These are phyloP conservation scores for Papilio machaon DNA, from an alignment of 1,140 invertebrate species.

Conservation along the genomic window DNA sequence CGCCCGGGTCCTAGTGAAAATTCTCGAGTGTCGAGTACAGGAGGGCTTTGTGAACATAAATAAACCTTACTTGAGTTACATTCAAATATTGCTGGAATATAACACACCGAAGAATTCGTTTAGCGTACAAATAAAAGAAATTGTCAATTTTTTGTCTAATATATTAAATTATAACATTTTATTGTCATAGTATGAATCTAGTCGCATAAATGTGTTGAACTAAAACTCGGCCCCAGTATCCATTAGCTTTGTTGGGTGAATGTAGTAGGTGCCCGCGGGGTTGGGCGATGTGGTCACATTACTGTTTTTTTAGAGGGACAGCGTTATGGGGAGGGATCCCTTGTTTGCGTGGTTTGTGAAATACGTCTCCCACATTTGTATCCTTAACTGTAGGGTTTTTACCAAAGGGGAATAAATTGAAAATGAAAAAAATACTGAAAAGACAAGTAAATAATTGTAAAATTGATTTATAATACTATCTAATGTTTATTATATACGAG, in stretches of 20 bases:
- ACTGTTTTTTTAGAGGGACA: constrained; percentile 18
- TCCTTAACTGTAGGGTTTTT: neutral
- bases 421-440: neutral
- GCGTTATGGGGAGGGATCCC: neutral
- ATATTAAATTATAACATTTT: no score
- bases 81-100: neutral
- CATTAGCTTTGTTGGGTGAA: neutral
- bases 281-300: constrained; percentile 4
- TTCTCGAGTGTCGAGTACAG: neutral
- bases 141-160: no score
- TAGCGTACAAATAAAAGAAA: neutral
- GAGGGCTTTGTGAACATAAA: constrained; percentile 3
- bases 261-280: neutral
- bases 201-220: neutral
- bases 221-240: neutral
- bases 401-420: neutral
- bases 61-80: neutral
- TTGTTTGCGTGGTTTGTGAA: constrained; percentile 7
- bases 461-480: no score
- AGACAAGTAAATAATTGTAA: no score
- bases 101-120: neutral
- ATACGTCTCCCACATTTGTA: neutral
- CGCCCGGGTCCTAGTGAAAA: neutral
- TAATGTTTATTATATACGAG: no score
- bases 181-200: neutral